A percentile compares a stretch with the other conserved stretches of the same genome.
These are phyloP conservation scores for Oscheius sp. DNA, from an alignment of 2,888 invertebrate species.

Conservation along the genomic window DNA sequence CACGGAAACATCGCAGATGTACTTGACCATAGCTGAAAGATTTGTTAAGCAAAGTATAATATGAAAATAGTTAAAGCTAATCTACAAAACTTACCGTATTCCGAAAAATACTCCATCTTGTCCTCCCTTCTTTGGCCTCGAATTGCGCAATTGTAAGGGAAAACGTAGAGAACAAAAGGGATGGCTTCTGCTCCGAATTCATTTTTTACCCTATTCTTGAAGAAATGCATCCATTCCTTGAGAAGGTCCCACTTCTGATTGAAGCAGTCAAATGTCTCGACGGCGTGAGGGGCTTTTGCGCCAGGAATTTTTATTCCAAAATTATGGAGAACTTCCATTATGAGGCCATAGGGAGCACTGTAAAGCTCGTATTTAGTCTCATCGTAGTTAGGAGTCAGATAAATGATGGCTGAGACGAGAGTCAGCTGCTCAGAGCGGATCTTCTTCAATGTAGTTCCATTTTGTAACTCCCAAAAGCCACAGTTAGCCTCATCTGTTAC, in stretches of 20 bases:
- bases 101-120: neutral
- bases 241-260: neutral
- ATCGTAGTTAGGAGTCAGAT: neutral
- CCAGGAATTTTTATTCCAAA: constrained; percentile 4
- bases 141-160: constrained; percentile 8
- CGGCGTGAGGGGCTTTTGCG: neutral
- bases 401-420: neutral
- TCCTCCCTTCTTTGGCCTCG: neutral
- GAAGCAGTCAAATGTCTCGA: neutral
- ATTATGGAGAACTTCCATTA: neutral
- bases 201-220: neutral
- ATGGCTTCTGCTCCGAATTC: neutral
- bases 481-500: neutral
- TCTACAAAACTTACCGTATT: neutral
- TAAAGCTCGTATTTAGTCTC: neutral
- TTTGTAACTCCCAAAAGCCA: neutral
- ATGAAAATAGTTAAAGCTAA: neutral
- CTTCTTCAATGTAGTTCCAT: neutral
- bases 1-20: constrained; percentile 14
- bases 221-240: neutral
- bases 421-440: neutral
- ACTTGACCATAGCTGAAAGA: constrained; percentile 22
- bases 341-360: neutral
- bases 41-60: neutral
- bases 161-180: constrained; percentile 1